A percentile compares a stretch with the other conserved stretches of the same genome.
Evolutionary conservation across 2,797 vertebrate genomes (phyloP).

Genomic region (Dromococcyx pavoninus): DNA sequence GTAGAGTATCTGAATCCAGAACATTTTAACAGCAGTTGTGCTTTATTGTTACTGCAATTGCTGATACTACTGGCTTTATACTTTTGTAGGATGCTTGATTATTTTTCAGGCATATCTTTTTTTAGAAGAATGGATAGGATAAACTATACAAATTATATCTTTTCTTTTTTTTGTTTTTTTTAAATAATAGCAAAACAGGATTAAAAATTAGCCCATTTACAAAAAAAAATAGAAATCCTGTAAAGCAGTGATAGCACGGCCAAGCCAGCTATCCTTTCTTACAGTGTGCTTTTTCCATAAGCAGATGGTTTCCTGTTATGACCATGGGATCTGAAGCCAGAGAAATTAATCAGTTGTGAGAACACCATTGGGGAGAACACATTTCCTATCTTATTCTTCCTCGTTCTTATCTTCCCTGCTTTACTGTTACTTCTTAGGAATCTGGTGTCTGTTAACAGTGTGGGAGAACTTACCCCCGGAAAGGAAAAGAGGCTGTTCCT

Average conservation of each 20-base stretch:
- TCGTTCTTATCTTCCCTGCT: not conserved
- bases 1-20: not conserved
- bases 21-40: not conserved
- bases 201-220: not conserved
- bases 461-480: not conserved
- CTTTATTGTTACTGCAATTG: not conserved
- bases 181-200: not conserved
- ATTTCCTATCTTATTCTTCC: not conserved
- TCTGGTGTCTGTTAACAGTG: not conserved
- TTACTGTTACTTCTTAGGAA: not conserved
- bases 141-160: not conserved
- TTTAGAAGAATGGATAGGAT: not conserved
- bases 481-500: not conserved
- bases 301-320: not conserved
- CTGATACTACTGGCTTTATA: not conserved
- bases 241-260: not conserved
- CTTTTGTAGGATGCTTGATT: not conserved
- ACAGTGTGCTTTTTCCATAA: not conserved
- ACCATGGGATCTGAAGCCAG: not conserved
- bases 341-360: not conserved
- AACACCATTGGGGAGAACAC: not conserved
- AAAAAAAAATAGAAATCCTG: not conserved
- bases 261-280: not conserved
- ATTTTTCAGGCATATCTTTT: not conserved
- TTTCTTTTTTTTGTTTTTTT: not conserved